Base-by-base conservation (phyloP, 2,797 vertebrate genomes). In the Darevskia mixta region DNA sequence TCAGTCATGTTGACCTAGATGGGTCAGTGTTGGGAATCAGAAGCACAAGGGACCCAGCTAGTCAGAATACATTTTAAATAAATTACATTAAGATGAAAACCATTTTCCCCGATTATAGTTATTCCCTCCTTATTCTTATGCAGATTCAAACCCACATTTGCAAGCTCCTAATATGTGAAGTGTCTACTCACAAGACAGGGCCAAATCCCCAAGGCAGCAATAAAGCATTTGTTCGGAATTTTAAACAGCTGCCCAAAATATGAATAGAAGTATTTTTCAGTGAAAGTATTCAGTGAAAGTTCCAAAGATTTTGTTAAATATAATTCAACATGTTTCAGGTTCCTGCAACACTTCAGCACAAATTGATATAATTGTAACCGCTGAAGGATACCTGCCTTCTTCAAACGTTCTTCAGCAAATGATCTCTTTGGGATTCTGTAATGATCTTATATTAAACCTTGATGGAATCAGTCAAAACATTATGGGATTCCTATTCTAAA, bases 301-400 rank as follows among this genome's bases (percentile, higher is more conserved):
- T 88, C 75, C 32, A 77, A 83, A 77, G 32, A 67, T 79, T 45
- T 71, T 55, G 64, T 58, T 67, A 77, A 83, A 83, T 55, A 78
- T 5, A 88, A 76, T 77, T 69, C 43, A 69, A 69, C 66, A 88
- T 1, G 20, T 43, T 83, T 83, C 64, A 71, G 27, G 43, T 71
- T 72, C 64, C 3, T 58, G 18, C 15, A 83, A 83, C 45, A 58
- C 66, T 88, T 78, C 86, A 77, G n/a, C 58, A 77, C 73, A 78
- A 61, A 83, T 88, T 78, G 77, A 77, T 83, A 78, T 83, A 83
- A 88, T 69, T 83, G 35, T 43, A 69, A 69, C 69, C 64, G 79
- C 81, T 38, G 64, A 83, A 83, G 81, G 81, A 83, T 78, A 8
- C 55, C 61, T 83, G 23, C 35, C 8, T 58, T 78, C 75, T 17